Base-by-base conservation (phyloP, 1,140 invertebrate genomes). In the Sinonovacula constricta region DNA sequence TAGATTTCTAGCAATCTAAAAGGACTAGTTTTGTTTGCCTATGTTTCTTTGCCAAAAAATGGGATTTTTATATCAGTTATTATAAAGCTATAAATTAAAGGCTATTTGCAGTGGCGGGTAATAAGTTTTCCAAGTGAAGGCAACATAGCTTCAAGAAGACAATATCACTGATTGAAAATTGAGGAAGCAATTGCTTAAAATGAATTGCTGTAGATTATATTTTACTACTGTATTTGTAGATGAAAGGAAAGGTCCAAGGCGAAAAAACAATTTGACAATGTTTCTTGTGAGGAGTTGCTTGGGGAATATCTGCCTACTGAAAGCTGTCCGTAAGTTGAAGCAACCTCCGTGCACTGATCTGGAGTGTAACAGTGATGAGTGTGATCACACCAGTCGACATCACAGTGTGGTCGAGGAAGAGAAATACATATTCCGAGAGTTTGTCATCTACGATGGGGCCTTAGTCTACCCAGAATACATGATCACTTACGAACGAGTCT, bases 231-330 rank as follows among this genome's bases (percentile, higher is more conserved):
- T 24, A n/a, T 60, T 67, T 68, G 2, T 76, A 65, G 26, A 53
- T 79, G 81, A 83, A 53, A 12, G 30, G 4, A 80, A 45, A 57
- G 34, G 33, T 7, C 31, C 66, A 0, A 57, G 81, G 30, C 56
- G 33, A 15, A 60, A 66, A 49, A 36, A 59, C 18, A 77, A 77
- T 7, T 66, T 78, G 26, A 75, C 59, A 28, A 83, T 83, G 81
- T 70, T 83, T 33, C 49, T 83, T 4, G 59, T 74, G 0, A 72
- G 75, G 51, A 75, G 69, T 7, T 63, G 81, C 65, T 60, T 83
- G 14, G 81, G 81, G 5, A 79, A 76, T 22, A 81, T 83, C 3
- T 74, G 76, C 53, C 26, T 79, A 0, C 4, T 79, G 51, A 68
- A 68, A 0, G 36, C 54, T 15, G 12, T 67, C 7, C 33, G 59